Percentiles rank a stretch among this genome's conserved stretches.
These are phyloP conservation scores for Zaprionus africanus DNA, from an alignment of 1,140 invertebrate genomes.

Conservation along the genomic window DNA sequence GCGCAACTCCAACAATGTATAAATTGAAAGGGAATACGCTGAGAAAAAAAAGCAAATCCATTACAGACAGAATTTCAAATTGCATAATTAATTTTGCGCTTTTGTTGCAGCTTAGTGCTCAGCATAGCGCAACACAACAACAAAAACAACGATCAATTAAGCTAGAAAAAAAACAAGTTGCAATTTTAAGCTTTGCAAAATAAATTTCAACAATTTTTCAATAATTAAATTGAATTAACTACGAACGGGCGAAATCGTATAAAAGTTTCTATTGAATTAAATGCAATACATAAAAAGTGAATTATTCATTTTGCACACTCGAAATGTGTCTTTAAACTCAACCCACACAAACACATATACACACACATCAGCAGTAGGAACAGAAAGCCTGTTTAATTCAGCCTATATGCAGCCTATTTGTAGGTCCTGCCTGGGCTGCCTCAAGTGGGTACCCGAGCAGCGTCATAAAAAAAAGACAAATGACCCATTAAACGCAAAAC, in stretches of 20 bases:
- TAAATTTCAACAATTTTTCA: neutral
- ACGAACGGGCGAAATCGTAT: neutral
- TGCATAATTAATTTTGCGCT: conserved; percentile 26
- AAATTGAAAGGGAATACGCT: neutral
- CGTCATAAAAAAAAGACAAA: conserved; percentile 78
- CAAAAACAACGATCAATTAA: conserved; percentile 5
- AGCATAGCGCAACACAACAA: neutral
- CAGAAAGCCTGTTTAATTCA: conserved; percentile 34
- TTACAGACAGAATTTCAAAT: conserved; percentile 6
- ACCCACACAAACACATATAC: neutral
- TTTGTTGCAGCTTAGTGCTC: conserved; percentile 11
- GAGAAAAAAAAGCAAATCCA: neutral
- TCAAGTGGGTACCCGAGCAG: conserved; percentile 5
- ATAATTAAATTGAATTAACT: neutral
- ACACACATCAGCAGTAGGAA: neutral
- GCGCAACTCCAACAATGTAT: neutral
- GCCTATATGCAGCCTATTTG: conserved; percentile 44
- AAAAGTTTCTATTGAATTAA: neutral
- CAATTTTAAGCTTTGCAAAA: neutral
- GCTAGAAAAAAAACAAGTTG: conserved; percentile 2
- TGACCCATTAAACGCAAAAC: conserved; percentile 80
- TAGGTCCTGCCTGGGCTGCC: neutral
- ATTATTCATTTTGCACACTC: neutral
- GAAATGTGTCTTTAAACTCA: neutral
- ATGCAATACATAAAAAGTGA: neutral